Percentiles rank a stretch among this genome's conserved stretches.
phyloP scores from a whole-genome alignment of 2,888 invertebrate species.

The Tigriopus californicus region DNA sequence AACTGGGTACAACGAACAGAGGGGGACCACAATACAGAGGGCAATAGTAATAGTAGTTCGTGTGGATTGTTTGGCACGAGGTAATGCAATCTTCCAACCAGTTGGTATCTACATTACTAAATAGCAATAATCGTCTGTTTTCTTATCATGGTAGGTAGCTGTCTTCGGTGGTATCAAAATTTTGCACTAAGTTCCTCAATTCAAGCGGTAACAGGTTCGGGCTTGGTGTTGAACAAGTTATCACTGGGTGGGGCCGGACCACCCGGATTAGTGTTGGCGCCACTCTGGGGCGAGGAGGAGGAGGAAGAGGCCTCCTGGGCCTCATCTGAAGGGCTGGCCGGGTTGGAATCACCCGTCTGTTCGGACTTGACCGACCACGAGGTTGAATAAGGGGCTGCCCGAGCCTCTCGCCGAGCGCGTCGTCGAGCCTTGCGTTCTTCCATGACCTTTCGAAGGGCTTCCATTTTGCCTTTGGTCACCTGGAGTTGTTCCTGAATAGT shows the following conservation, averaged over 20 bases:
- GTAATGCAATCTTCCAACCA: too few relatives aligned
- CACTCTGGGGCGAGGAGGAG: background rate
- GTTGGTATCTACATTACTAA: too few relatives aligned
- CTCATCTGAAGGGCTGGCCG: background rate
- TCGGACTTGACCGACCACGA: conserved; percentile 15
- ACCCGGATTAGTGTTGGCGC: background rate
- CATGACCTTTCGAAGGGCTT: conserved; percentile 69
- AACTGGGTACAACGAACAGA: too few relatives aligned
- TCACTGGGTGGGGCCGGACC: background rate
- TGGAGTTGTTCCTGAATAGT: conserved; percentile 41
- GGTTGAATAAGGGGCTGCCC: conserved; percentile 25
- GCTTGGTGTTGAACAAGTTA: background rate
- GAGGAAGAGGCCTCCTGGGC: background rate
- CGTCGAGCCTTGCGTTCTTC: conserved; percentile 55
- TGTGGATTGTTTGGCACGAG: too few relatives aligned
- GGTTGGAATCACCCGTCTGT: background rate
- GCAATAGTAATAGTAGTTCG: too few relatives aligned
- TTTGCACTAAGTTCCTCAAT: background rate
- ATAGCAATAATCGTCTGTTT: too few relatives aligned
- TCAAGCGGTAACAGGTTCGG: background rate
- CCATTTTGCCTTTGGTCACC: conserved; percentile 65
- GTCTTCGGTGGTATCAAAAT: too few relatives aligned
- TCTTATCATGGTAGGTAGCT: too few relatives aligned
- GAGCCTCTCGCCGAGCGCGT: conserved; percentile 47
- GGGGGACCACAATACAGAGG: too few relatives aligned